Evolutionary conservation across 2,797 vertebrate species (phyloP).

Genomic region (Craterocephalus amniculus): DNA sequence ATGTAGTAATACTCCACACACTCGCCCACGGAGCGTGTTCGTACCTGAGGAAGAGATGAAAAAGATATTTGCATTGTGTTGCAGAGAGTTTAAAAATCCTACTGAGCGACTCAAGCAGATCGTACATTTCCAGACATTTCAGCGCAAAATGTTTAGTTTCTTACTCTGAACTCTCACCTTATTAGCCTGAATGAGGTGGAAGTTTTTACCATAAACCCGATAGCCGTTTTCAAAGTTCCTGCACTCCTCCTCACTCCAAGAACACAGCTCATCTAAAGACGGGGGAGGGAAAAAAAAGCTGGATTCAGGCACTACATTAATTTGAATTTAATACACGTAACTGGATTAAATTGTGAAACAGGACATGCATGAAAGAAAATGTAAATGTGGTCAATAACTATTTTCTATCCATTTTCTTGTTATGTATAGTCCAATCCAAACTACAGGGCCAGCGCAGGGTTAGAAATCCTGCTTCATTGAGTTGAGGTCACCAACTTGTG

Average conservation of each 20-base stretch:
- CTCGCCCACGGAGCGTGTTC: constrained; percentile 94
- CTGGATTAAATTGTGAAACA: neutral
- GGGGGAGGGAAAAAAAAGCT: neutral
- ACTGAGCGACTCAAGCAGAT: neutral
- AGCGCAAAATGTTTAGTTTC: neutral
- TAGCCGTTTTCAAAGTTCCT: constrained; percentile 95
- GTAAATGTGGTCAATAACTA: neutral
- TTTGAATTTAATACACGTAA: neutral
- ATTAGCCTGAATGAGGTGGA: constrained; percentile 96
- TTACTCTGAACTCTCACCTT: constrained; percentile 82
- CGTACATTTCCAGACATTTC: neutral
- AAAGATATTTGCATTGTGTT: neutral
- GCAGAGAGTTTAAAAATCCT: neutral
- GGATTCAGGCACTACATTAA: accelerated
- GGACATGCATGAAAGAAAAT: neutral
- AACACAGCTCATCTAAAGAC: constrained; percentile 89
- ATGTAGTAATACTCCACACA: constrained; percentile 98
- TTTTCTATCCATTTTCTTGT: neutral
- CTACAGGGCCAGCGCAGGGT: neutral
- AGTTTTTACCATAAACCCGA: constrained; percentile 96
- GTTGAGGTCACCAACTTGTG: too few relatives aligned
- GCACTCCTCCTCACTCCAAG: constrained; percentile 95
- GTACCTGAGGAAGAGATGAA: constrained; percentile 83
- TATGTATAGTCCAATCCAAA: neutral
- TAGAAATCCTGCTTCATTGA: neutral